These are phyloP conservation scores for Ganaspis brasiliensis DNA, from an alignment of 2,888 invertebrate species.

Conservation along the genomic window DNA sequence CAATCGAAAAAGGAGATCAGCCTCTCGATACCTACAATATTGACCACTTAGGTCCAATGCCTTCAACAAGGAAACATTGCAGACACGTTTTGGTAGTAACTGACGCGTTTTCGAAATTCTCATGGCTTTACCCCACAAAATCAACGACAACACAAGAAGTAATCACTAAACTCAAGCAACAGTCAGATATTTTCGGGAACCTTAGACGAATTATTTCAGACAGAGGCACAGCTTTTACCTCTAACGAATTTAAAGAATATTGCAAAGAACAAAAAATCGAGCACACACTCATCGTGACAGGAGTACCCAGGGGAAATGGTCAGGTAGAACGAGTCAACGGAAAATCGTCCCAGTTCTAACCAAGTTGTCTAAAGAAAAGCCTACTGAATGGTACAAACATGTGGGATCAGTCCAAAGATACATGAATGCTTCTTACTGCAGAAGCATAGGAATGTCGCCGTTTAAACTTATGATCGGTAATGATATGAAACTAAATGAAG, in stretches of 20 bases:
- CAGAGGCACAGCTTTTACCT: constrained; percentile 59
- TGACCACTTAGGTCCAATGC: constrained; percentile 71
- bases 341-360: constrained; percentile 68
- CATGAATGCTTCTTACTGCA: no score
- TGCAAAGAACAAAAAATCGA: constrained; percentile 72
- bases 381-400: constrained; percentile 63
- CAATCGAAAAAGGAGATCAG: no score
- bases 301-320: constrained; percentile 55
- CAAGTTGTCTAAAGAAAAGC: constrained; percentile 68
- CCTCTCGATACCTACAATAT: constrained; percentile 70
- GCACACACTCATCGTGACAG: constrained; percentile 62
- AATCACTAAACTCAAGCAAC: constrained; percentile 60
- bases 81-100: constrained; percentile 67
- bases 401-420: no score
- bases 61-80: constrained; percentile 67
- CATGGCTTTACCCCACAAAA: constrained; percentile 69
- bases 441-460: no score
- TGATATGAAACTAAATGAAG: no score
- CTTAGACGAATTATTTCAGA: constrained; percentile 53
- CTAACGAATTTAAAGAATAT: constrained; percentile 61
- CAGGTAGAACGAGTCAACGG: constrained; percentile 57
- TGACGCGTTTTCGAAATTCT: constrained; percentile 70
- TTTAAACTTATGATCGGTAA: no score
- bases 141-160: constrained; percentile 64
- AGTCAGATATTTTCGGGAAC: constrained; percentile 62